Evolutionary conservation across 2,113 vertebrate genomes (phyloP), one percentile per base, ranked within the genome.

Genomic region (Gobiocypris rarus): DNA sequence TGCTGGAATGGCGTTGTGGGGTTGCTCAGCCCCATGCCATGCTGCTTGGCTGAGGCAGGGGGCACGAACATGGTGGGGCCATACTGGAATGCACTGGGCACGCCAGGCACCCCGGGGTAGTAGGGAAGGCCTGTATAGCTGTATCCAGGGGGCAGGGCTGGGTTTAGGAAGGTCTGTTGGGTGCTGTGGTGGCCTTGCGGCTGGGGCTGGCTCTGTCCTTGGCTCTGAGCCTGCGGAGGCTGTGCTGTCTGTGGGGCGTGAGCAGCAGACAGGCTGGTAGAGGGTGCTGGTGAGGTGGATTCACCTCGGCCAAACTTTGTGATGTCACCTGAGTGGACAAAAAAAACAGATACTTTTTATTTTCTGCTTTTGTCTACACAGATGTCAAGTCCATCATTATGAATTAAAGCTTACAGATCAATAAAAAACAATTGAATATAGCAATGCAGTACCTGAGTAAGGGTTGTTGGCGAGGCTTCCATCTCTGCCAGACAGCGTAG

Each of bases 71-170:
- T 96, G 81, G 98, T 97, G 84, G 95, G 98, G 92, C 96, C 97
- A 0, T 99, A 99, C 93, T 98, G 98, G 93, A 99, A 99, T 92
- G 98, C 97, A 91, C 95, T 97, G 89, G 97, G 97, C 77, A 98
- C 96, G 63, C 98, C 96, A 34, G 97, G 97, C 88, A 99, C 95
- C 88, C 97, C 97, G 59, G 97, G 95, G 91, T 99, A 99, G 93
- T 99, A 99, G 65, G 98, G 97, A 94, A 99, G 95, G 90, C 98
- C 98, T 85, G 98, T 97, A 91, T 98, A 99, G 92, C 98, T 98
- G 96, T 99, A 99, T 91, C 98, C 98, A 0, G 98, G 97, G 70
- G 98, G 98, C 93, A 99, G 92, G 85, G 96, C 96, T 0, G 96
- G 95, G 90, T 96, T 96, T 79, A 96, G 96, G 93, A 98, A 99